These are phyloP conservation scores for Pardalotus punctatus DNA, from an alignment of 2,113 vertebrate genomes.

Conservation along the genomic window DNA sequence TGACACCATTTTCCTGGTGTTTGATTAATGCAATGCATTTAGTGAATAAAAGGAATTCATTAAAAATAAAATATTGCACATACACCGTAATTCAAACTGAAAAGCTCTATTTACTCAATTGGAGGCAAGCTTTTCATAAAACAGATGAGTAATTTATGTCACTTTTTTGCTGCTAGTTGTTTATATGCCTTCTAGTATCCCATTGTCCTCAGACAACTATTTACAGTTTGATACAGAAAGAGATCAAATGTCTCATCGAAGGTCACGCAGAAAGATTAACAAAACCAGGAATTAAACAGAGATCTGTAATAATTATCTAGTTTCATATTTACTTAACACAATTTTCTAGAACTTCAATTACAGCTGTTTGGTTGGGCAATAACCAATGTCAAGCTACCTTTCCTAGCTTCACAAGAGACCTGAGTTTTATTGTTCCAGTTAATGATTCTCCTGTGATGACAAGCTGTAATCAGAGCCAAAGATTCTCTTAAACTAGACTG, in stretches of 20 bases:
- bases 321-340: neutral
- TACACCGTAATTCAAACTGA: neutral
- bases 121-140: slow-evolving; percentile 18
- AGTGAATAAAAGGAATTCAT: neutral
- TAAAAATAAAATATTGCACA: neutral
- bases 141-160: slow-evolving; percentile 23
- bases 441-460: neutral
- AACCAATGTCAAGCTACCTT: neutral
- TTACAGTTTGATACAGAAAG: neutral
- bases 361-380: neutral
- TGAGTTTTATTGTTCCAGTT: neutral
- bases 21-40: neutral
- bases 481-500: neutral
- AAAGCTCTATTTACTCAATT: slow-evolving; percentile 32
- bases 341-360: neutral
- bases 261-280: neutral
- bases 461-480: neutral
- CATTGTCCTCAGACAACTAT: neutral
- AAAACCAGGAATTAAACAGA: neutral
- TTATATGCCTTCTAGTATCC: neutral
- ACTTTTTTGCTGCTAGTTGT: neutral
- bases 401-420: neutral
- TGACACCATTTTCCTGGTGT: neutral
- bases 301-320: neutral
- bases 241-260: neutral